Percentiles rank a stretch among this genome's conserved stretches.
These are phyloP conservation scores for Drosophila burlai DNA, from an alignment of 1,140 invertebrate genomes.

Conservation along the genomic window DNA sequence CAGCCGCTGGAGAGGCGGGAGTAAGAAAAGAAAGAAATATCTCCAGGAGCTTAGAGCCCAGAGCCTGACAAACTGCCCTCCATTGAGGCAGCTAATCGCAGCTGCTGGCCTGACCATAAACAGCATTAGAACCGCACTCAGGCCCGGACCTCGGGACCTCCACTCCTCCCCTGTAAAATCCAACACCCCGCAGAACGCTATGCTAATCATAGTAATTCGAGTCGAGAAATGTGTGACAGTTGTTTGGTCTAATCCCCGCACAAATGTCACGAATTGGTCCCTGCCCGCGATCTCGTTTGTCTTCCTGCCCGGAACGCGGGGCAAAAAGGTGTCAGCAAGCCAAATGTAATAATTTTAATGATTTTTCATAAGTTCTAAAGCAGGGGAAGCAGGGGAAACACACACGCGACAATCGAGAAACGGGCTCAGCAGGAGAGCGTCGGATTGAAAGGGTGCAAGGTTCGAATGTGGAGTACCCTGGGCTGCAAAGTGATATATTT, in stretches of 20 bases:
- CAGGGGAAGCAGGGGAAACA: conserved; percentile 16
- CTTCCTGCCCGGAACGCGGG: conserved; percentile 19
- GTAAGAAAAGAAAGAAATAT: conserved; percentile 21
- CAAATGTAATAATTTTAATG: conserved; percentile 84
- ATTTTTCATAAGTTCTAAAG: conserved; percentile 81
- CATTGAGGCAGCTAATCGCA: conserved; percentile 50
- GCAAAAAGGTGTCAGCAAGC: conserved; percentile 76
- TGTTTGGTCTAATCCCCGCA: conserved; percentile 78
- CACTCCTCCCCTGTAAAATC: conserved; percentile 3
- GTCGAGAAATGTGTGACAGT: conserved; percentile 78
- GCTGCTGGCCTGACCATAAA: conserved; percentile 48
- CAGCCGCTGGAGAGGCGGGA: conserved; percentile 9
- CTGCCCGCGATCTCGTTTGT: conserved; percentile 44
- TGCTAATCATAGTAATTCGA: conserved; percentile 81
- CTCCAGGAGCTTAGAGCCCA: conserved; percentile 49
- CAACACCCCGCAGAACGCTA: conserved; percentile 29
- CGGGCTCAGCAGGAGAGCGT: background rate
- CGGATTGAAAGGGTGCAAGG: too few species aligned
- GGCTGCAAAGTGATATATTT: background rate
- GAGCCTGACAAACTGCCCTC: conserved; percentile 58
- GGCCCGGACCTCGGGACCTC: background rate
- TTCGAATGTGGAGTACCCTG: conserved; percentile 27
- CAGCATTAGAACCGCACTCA: conserved; percentile 29
- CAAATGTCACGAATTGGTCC: conserved; percentile 76
- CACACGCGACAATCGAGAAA: conserved; percentile 31